A percentile compares a stretch with the other conserved stretches of the same genome.
phyloP scores from a whole-genome alignment of 2,797 vertebrate species.

The Notamacropus eugenii region DNA sequence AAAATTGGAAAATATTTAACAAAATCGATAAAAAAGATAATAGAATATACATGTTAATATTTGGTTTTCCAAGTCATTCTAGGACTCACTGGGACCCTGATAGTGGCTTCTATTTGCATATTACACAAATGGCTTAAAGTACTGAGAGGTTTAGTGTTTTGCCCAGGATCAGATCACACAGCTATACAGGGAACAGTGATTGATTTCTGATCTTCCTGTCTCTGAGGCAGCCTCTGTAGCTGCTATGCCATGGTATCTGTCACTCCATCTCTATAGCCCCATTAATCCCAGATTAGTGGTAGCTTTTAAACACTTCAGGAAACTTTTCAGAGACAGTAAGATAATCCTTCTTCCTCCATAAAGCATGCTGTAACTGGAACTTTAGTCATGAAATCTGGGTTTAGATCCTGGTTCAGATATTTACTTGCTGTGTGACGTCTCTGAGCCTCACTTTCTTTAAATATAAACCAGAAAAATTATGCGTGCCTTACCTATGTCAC shows the following conservation, averaged over 20 bases:
- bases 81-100: background rate
- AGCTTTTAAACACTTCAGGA: background rate
- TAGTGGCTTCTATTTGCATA: background rate
- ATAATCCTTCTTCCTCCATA: background rate
- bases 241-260: background rate
- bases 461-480: too few species aligned
- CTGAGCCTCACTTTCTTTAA: too few species aligned
- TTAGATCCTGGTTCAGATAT: too few species aligned
- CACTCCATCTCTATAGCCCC: background rate
- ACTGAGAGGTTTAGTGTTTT: background rate
- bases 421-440: too few species aligned
- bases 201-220: background rate
- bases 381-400: too few species aligned
- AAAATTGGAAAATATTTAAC: background rate
- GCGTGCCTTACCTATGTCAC: too few species aligned
- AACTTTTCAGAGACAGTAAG: background rate
- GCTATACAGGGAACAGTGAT: background rate
- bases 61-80: background rate
- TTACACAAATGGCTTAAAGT: background rate
- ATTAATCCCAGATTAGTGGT: slow-evolving; percentile 20
- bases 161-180: background rate
- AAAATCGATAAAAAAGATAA: background rate
- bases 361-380: background rate
- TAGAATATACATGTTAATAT: background rate
- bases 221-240: background rate